A percentile compares a stretch with the other conserved stretches of the same genome.
These are phyloP conservation scores for Phrynosoma blainvillii DNA, from an alignment of 2,113 vertebrate genomes.

Conservation along the genomic window DNA sequence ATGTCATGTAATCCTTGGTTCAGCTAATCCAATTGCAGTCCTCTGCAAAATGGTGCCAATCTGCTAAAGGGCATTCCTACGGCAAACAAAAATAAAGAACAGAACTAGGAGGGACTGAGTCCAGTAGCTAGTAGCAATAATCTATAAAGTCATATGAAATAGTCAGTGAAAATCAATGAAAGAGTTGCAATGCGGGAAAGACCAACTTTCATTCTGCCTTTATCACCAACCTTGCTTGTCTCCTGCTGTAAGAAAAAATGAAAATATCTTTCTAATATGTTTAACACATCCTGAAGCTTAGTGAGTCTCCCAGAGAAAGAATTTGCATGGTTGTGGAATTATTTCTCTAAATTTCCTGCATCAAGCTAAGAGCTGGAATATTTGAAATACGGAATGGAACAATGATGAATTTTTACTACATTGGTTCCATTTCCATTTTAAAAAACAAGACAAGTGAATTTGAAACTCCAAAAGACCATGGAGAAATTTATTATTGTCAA, in stretches of 20 bases:
- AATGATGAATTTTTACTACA: not conserved
- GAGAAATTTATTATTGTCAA: no score
- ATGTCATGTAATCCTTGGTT: constrained; percentile 18
- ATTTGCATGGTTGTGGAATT: not conserved
- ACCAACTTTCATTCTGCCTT: not conserved
- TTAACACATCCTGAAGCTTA: not conserved
- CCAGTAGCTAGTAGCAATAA: not conserved
- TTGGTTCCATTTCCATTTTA: not conserved
- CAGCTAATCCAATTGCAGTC: not conserved
- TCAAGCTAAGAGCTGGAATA: not conserved
- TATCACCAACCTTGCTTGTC: not conserved
- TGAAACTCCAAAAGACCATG: no score
- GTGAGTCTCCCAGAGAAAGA: not conserved
- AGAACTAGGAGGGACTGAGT: not conserved
- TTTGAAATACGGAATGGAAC: not conserved
- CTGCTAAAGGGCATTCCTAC: constrained; percentile 4
- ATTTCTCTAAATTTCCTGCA: not conserved
- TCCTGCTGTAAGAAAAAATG: not conserved
- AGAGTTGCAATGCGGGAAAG: not conserved
- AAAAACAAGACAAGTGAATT: not conserved
- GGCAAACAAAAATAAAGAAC: not conserved
- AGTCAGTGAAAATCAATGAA: not conserved
- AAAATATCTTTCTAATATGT: not conserved
- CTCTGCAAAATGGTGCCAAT: constrained; percentile 12
- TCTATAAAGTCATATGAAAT: not conserved